Conservation (phyloP, 2,113 vertebrate genomes). For the Malurus cyaneus region DNA sequence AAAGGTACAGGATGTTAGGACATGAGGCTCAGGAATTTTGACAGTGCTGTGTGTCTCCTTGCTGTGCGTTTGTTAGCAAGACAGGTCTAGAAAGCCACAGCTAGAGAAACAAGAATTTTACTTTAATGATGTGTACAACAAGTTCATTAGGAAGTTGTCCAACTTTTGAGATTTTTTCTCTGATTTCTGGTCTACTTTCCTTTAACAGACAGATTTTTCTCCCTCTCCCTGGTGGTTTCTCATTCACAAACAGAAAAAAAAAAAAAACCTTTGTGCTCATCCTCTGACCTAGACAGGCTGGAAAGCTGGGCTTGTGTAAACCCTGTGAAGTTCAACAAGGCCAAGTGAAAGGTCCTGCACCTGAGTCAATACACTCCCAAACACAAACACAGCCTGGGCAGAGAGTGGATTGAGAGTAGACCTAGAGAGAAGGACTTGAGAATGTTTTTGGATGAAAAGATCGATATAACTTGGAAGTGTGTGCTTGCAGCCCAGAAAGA, state of each 20-base stretch:
- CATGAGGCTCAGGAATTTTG: background rate
- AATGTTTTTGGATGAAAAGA: background rate
- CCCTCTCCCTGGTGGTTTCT: background rate
- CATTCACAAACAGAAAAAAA: background rate
- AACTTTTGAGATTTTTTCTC: background rate
- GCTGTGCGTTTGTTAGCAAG: background rate
- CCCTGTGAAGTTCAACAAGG: background rate
- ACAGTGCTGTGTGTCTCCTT: background rate
- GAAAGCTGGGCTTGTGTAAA: background rate
- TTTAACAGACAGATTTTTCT: background rate
- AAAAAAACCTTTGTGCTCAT: background rate
- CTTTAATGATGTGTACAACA: background rate
- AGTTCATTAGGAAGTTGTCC: background rate
- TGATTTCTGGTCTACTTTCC: background rate
- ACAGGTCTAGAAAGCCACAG: background rate
- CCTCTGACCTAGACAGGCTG: background rate
- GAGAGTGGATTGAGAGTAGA: background rate
- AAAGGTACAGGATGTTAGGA: background rate
- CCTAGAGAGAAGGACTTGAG: background rate
- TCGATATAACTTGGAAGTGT: fast-evolving
- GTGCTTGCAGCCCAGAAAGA: fast-evolving
- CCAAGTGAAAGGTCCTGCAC: background rate
- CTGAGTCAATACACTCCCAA: background rate
- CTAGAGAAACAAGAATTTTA: background rate
- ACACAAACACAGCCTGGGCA: background rate